Percentiles rank a stretch among this genome's conserved stretches.
phyloP scores from a whole-genome alignment of 2,797 vertebrate species.

The Danio jaintianensis region DNA sequence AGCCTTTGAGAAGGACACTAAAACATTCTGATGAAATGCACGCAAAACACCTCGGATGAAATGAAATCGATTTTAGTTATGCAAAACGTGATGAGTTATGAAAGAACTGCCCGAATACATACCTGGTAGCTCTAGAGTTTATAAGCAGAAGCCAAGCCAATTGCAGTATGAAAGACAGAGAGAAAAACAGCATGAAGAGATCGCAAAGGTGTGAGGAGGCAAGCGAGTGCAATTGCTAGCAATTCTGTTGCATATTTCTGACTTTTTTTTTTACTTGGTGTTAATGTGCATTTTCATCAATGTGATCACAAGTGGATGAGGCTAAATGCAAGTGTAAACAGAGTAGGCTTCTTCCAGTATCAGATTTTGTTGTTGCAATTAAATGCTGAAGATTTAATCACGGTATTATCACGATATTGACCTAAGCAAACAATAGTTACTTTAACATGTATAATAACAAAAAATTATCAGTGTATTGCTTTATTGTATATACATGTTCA shows the following conservation, averaged over 20 bases:
- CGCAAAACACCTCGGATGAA: not conserved
- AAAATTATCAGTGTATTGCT: too few species aligned
- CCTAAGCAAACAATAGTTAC: too few species aligned
- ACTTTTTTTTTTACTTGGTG: too few species aligned
- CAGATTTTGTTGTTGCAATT: too few species aligned
- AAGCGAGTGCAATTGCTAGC: constrained; percentile 16
- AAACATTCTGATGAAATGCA: constrained; percentile 14
- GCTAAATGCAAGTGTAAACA: too few species aligned
- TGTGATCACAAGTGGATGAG: too few species aligned
- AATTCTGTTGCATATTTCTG: not conserved
- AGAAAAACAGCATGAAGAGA: constrained; percentile 44
- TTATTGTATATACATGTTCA: too few species aligned
- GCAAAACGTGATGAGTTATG: not conserved
- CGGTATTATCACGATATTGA: too few species aligned
- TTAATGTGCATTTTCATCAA: too few species aligned
- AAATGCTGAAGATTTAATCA: too few species aligned
- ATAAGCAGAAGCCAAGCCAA: constrained; percentile 56
- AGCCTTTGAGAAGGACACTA: constrained; percentile 3
- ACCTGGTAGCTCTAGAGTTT: constrained; percentile 63
- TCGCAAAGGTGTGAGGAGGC: constrained; percentile 36
- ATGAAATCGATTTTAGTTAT: constrained; percentile 23
- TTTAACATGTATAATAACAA: too few species aligned
- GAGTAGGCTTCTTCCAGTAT: too few species aligned
- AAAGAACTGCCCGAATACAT: constrained; percentile 52
- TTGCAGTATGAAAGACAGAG: constrained; percentile 54